These are phyloP conservation scores for Semotilus atromaculatus DNA, from an alignment of 2,797 vertebrate species.

Conservation along the genomic window DNA sequence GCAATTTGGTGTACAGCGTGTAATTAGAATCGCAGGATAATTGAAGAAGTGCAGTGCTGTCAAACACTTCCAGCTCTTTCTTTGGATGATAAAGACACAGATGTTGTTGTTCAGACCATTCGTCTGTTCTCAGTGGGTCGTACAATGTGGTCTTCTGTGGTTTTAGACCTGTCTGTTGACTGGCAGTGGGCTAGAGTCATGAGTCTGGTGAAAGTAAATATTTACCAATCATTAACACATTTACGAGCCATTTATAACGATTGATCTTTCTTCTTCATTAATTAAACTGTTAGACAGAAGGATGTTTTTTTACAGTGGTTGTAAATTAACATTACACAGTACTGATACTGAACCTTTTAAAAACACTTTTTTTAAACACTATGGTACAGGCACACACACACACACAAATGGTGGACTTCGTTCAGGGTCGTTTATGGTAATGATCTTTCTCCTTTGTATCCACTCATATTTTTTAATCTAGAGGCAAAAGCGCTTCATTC, in stretches of 20 bases:
- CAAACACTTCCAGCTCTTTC: neutral
- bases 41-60: constrained; percentile 56
- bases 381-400: no score
- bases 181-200: constrained; percentile 54
- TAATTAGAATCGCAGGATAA: constrained; percentile 67
- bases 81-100: neutral
- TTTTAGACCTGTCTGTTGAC: constrained; percentile 8
- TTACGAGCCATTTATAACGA: constrained; percentile 55
- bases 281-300: neutral
- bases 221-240: constrained; percentile 66
- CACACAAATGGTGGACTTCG: no score
- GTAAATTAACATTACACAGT: neutral
- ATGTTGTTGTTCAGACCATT: constrained; percentile 7
- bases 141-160: neutral
- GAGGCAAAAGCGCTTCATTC: no score
- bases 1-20: constrained; percentile 63
- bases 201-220: constrained; percentile 68
- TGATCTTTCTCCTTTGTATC: no score
- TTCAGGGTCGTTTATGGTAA: no score
- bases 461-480: no score
- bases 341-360: neutral
- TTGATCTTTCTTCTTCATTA: no score
- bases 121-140: neutral
- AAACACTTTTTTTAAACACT: no score
- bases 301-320: neutral